Base-by-base conservation (phyloP, 2,888 invertebrate species). In the Ectobius pallidus region DNA sequence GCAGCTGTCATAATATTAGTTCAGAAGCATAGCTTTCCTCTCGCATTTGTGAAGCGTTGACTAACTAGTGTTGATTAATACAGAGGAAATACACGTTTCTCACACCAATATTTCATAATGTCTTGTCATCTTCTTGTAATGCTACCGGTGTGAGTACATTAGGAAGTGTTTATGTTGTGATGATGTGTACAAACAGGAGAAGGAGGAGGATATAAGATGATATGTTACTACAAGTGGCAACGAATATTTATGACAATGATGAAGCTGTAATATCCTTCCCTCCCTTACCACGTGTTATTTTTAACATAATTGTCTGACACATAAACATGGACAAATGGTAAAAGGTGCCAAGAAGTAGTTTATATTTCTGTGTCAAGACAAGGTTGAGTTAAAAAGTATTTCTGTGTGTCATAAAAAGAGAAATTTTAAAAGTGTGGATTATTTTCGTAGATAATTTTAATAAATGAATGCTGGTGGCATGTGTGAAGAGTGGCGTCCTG, bases 231-330 rank as follows among this genome's bases (percentile, higher is more conserved):
- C 4, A 4, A 1, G 14, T 3, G 2, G 22, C 52, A 14, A 25
- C 52, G 39, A 63, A 39, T 63, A 63, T 63, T 63, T 63, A 42
- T 63, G 63, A 39, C 63, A 39, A 63, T 63, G 63, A 63, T 63
- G 63, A 63, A 63, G 63, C 18, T 39, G 63, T 63, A 63, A 63
- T 63, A 63, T 63, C 16, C 63, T 3, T 30, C 11, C 11, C 20
- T 39, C 42, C 39, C 20, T 14, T 22, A 39, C 39, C 22, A 22
- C 22, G 16, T 34, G 34, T 63, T 39, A 16, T 22, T 39, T 34
- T 63, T 63, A 39, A 22, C 63, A 22, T 63, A 42, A 63, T 63
- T 63, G 22, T 63, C 39, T 39, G 63, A 20, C 39, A 63, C 39
- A 63, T 39, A 63, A 63, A 63, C 63, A 63, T 34, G 22, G n/a